These are phyloP conservation scores for Dinomys branickii DNA, from an alignment of 2,113 vertebrate species.

Conservation along the genomic window DNA sequence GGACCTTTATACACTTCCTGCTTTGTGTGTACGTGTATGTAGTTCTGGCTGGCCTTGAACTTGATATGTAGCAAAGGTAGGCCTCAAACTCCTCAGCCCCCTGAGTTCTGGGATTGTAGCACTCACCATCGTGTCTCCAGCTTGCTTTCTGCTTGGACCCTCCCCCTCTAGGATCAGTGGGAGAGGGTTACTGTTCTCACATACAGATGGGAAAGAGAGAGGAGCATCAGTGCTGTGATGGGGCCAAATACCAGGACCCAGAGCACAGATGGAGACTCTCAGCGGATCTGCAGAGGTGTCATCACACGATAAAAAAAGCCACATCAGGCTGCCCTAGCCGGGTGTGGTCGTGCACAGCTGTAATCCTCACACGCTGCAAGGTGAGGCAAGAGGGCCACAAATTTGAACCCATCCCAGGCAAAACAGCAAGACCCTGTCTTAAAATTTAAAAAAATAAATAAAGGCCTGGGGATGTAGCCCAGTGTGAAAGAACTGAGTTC, in stretches of 20 bases:
- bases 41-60: background rate
- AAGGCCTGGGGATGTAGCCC: background rate
- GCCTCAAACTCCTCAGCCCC: background rate
- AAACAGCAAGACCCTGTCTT: background rate
- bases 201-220: background rate
- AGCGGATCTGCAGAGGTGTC: accelerated
- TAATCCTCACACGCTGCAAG: background rate
- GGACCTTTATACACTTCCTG: no score
- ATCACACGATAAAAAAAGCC: accelerated
- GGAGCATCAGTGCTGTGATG: accelerated
- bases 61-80: background rate
- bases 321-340: accelerated
- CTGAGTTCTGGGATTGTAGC: background rate
- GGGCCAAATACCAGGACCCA: no score
- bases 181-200: background rate
- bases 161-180: background rate
- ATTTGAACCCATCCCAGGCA: background rate
- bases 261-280: no score
- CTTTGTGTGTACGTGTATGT: background rate
- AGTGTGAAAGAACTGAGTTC: background rate
- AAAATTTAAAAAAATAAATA: background rate
- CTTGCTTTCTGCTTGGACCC: background rate
- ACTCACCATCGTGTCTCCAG: background rate
- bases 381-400: background rate
- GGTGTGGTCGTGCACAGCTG: no score